These are phyloP conservation scores for Pomatorhinus ruficollis DNA, from an alignment of 2,113 vertebrate species.

Conservation along the genomic window DNA sequence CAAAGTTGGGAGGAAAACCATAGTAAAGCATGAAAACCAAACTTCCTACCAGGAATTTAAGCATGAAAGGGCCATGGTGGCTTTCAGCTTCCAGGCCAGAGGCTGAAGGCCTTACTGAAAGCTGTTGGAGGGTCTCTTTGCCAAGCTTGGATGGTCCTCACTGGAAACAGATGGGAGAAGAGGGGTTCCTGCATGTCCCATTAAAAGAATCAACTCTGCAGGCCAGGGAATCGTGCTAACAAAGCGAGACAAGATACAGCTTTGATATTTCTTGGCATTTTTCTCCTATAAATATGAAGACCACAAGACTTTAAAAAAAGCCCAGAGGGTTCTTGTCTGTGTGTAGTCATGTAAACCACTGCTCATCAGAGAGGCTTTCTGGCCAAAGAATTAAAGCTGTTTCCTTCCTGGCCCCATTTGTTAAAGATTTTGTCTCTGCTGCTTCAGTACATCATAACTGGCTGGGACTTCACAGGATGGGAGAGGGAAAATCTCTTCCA, in stretches of 20 bases:
- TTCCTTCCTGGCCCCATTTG: constrained; percentile 42
- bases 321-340: constrained; percentile 36
- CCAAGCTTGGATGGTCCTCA: neutral
- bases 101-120: neutral
- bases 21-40: constrained; percentile 31
- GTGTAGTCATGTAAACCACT: constrained; percentile 40
- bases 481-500: neutral
- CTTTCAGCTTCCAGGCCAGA: neutral
- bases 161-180: neutral
- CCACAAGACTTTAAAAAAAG: constrained; percentile 10
- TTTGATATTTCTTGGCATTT: constrained; percentile 56
- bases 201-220: neutral
- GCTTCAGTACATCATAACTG: neutral
- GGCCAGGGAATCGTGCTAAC: neutral
- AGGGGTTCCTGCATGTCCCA: neutral
- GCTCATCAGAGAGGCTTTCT: constrained; percentile 27
- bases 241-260: constrained; percentile 27
- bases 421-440: constrained; percentile 15
- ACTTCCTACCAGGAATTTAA: constrained; percentile 32
- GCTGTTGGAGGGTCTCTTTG: neutral
- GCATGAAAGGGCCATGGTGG: neutral
- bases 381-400: constrained; percentile 30
- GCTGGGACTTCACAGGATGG: neutral
- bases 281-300: constrained; percentile 38
- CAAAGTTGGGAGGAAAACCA: constrained; percentile 40